A percentile compares a stretch with the other conserved stretches of the same genome.
Conservation (phyloP, 2,113 vertebrate genomes). For the Spilogale gracilis region DNA sequence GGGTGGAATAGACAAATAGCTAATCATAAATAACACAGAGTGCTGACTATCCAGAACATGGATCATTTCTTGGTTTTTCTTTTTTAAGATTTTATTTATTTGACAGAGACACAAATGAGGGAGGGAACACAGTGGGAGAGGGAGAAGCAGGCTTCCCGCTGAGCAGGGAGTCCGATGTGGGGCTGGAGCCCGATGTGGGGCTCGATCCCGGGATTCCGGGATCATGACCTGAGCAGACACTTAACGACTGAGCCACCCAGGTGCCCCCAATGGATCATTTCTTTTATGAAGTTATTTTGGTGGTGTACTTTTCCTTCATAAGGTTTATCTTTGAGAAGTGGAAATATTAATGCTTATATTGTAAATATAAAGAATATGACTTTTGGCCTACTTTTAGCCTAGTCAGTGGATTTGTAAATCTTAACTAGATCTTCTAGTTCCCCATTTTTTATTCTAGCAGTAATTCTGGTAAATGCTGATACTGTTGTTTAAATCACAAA, state of each 20-base stretch:
- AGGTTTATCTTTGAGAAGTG: conserved; percentile 17
- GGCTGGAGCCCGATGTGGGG: no score
- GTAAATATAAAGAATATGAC: background rate
- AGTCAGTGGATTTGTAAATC: background rate
- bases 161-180: no score
- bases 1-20: background rate
- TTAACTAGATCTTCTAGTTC: background rate
- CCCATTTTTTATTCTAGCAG: background rate
- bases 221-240: no score
- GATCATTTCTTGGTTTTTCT: background rate
- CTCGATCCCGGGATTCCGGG: no score
- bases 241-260: no score
- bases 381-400: conserved; percentile 38
- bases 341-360: conserved; percentile 47
- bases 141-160: no score
- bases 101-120: no score
- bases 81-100: no score
- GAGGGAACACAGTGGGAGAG: no score
- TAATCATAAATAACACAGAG: background rate
- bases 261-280: background rate
- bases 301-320: background rate
- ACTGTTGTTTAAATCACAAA: background rate
- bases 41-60: background rate
- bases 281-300: conserved; percentile 32
- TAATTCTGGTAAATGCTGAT: background rate